A percentile compares a stretch with the other conserved stretches of the same genome.
These are phyloP conservation scores for Sebastes fasciatus DNA, from an alignment of 2,113 vertebrate genomes.

Conservation along the genomic window DNA sequence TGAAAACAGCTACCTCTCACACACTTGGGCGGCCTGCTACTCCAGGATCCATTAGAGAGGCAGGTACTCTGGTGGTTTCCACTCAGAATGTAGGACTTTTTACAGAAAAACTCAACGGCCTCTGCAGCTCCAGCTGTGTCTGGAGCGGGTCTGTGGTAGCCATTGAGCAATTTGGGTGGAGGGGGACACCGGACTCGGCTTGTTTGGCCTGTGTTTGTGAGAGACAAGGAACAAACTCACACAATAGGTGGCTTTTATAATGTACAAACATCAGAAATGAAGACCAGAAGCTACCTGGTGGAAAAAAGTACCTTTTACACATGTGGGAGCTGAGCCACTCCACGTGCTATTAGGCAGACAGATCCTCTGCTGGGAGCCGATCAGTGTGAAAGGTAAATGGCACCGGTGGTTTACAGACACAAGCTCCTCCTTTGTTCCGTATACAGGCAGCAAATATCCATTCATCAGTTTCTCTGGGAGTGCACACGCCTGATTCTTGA, in stretches of 20 bases:
- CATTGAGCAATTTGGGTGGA: slow-evolving; percentile 85
- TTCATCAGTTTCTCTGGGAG: slow-evolving; percentile 84
- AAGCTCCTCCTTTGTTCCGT: slow-evolving; percentile 82
- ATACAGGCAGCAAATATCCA: slow-evolving; percentile 85
- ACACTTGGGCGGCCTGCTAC: slow-evolving; percentile 71
- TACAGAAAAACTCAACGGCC: slow-evolving; percentile 88
- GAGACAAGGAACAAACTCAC: background rate
- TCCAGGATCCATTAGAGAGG: slow-evolving; percentile 80
- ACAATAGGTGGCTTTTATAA: background rate
- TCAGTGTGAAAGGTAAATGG: slow-evolving; percentile 87
- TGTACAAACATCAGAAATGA: background rate
- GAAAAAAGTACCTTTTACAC: slow-evolving; percentile 87
- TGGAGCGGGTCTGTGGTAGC: slow-evolving; percentile 83
- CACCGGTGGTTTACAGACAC: slow-evolving; percentile 88
- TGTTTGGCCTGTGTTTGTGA: slow-evolving; percentile 38
- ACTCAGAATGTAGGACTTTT: slow-evolving; percentile 88
- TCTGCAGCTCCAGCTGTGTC: slow-evolving; percentile 74
- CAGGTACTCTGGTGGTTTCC: slow-evolving; percentile 88
- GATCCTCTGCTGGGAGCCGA: slow-evolving; percentile 86
- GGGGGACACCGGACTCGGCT: slow-evolving; percentile 85
- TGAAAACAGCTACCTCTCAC: slow-evolving; percentile 68
- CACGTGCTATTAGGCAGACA: slow-evolving; percentile 88
- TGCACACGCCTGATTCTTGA: slow-evolving; percentile 84
- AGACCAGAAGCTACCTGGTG: background rate
- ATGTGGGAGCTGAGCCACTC: slow-evolving; percentile 89